Evolutionary conservation across 1,140 invertebrate species (phyloP).

Genomic region (Magallana ariakensis): DNA sequence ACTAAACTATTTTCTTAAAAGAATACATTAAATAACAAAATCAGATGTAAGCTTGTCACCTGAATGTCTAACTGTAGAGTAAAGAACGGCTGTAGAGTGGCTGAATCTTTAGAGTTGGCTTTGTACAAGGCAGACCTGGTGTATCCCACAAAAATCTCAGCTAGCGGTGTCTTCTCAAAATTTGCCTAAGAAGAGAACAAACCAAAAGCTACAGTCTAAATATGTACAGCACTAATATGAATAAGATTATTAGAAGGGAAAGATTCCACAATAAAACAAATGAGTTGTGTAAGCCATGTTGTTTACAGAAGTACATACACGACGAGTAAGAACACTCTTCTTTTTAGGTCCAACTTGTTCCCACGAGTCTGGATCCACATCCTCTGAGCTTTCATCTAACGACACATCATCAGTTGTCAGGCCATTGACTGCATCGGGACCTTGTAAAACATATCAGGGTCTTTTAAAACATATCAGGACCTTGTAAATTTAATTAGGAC

Average conservation of each 20-base stretch:
- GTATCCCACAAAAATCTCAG: constrained; percentile 94
- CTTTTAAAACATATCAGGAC: background rate
- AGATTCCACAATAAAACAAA: no score
- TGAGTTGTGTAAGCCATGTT: no score
- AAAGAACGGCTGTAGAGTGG: constrained; percentile 93
- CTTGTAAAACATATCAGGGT: background rate
- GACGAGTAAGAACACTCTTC: constrained; percentile 90
- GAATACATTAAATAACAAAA: no score
- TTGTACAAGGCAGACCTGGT: constrained; percentile 89
- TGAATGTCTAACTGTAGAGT: constrained; percentile 96
- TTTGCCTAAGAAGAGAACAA: constrained; percentile 81
- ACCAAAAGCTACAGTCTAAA: no score
- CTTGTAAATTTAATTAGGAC: background rate
- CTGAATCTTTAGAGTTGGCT: constrained; percentile 86
- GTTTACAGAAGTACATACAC: constrained; percentile 73
- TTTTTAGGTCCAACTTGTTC: constrained; percentile 92
- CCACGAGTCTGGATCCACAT: constrained; percentile 79
- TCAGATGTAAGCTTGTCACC: constrained; percentile 80
- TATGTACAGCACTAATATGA: no score
- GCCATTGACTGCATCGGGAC: constrained; percentile 64
- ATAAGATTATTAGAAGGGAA: no score
- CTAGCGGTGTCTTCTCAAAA: constrained; percentile 91
- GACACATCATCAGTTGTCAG: constrained; percentile 75
- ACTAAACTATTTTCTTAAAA: no score
- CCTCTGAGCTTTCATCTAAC: constrained; percentile 61